Evolutionary conservation across 2,797 vertebrate genomes (phyloP).

Genomic region (Sternarchorhynchus goeldii): DNA sequence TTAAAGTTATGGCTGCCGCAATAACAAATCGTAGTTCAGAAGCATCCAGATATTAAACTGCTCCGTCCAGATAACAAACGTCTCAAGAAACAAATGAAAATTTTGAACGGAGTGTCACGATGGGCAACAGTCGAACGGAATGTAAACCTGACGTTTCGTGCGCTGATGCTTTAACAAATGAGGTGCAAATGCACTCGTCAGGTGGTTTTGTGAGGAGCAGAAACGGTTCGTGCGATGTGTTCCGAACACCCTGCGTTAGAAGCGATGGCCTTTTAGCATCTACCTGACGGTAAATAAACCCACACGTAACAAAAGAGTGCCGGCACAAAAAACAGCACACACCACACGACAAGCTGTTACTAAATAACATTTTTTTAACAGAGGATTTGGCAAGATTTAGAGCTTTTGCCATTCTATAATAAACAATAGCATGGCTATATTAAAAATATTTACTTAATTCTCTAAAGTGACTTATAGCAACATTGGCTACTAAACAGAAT

Average conservation of each 20-base stretch:
- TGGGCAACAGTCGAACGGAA: slow-evolving; percentile 57
- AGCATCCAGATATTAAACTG: not conserved
- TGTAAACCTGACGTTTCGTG: slow-evolving; percentile 52
- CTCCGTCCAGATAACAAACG: slow-evolving; percentile 29
- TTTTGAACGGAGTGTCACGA: slow-evolving; percentile 49
- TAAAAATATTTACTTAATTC: slow-evolving; percentile 99
- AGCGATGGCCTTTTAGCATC: slow-evolving; percentile 84
- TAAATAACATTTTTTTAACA: slow-evolving; percentile 90
- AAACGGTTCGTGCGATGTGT: slow-evolving; percentile 43
- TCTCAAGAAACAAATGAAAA: slow-evolving; percentile 30
- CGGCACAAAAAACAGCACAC: slow-evolving; percentile 81
- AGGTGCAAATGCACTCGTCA: slow-evolving; percentile 50
- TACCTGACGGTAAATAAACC: slow-evolving; percentile 88
- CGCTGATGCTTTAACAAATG: slow-evolving; percentile 53
- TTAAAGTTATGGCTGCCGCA: not conserved
- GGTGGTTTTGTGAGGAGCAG: slow-evolving; percentile 49
- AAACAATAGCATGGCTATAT: slow-evolving; percentile 97
- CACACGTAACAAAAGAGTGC: slow-evolving; percentile 83
- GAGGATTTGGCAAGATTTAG: slow-evolving; percentile 97
- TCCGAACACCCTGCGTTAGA: slow-evolving; percentile 64
- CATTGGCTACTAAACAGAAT: slow-evolving; percentile 95
- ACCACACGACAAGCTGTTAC: slow-evolving; percentile 90
- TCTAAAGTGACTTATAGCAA: slow-evolving; percentile 98
- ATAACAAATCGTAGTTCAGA: not conserved
- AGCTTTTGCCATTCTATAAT: slow-evolving; percentile 96